Base-by-base conservation (phyloP, 1,140 invertebrate species). In the Hycleus cichorii region DNA sequence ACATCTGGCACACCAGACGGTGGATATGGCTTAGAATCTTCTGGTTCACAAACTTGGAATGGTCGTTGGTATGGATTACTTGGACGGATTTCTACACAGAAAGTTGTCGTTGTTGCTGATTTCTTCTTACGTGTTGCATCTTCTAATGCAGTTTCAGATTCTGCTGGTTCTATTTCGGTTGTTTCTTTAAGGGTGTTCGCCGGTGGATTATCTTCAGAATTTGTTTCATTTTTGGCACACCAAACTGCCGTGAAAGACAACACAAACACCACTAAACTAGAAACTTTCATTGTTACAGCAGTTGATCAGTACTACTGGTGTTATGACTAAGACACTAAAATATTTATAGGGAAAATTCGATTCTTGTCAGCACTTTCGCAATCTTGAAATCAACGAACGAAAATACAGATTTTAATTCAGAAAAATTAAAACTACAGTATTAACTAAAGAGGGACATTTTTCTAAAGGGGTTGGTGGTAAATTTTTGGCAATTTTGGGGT, bases 71-170 rank as follows among this genome's bases (percentile, higher is more conserved):
- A 63, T 3, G 65, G 61, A 10, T 64, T 59, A 56, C 56, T 71
- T 26, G 72, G 72, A 42, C 67, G 57, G 52, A 74, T 72, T 60
- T 74, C 71, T 7, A 74, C 72, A 53, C 72, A 74, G 52, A 74
- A 71, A 5, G 71, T 73, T 7, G 72, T 73, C 3, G 71, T 73
- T 5, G 72, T 73, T 1, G 71, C 63, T 0, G 71, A 72, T 54
- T 74, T 74, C 56, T 72, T 73, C 26, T 64, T 65, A 39, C 72
- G 59, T 38, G 32, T 62, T 7, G 42, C 26, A 59, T 56, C 44
- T 7, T 32, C 32, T 4, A 63, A 57, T 45, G 54, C 51, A n/a
- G 45, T 57, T 8, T 58, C 44, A 40, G 40, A 44, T 40, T 42
- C 24, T 2, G 25, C 11, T 12, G 10, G 18, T 11, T 26, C 18